Conservation (phyloP, 2,888 invertebrate species). For the Drosophila recens region DNA sequence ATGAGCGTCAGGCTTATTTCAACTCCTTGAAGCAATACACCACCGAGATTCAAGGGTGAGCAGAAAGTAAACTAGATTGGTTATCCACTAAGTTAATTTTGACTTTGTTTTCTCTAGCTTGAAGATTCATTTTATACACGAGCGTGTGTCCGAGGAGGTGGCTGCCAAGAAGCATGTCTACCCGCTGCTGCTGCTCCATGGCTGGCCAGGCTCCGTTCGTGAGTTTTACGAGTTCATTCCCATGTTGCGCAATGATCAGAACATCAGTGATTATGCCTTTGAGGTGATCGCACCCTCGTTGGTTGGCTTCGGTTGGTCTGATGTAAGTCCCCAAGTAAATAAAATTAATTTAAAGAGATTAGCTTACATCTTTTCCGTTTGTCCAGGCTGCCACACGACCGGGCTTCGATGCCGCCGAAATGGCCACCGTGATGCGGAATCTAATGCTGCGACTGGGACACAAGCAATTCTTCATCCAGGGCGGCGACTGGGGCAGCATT, state of each 20-base stretch:
- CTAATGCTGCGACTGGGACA: slow-evolving; percentile 89
- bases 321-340: slow-evolving; percentile 83
- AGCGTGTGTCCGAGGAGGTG: slow-evolving; percentile 85
- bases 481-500: slow-evolving; percentile 93
- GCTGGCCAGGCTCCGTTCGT: slow-evolving; percentile 94
- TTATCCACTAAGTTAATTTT: background rate
- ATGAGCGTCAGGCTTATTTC: slow-evolving; percentile 88
- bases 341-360: slow-evolving; percentile 11
- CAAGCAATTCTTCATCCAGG: slow-evolving; percentile 89
- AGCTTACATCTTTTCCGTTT: background rate
- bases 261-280: slow-evolving; percentile 87
- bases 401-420: slow-evolving; percentile 85
- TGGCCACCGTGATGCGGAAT: slow-evolving; percentile 87
- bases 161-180: slow-evolving; percentile 85
- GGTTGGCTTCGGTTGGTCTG: slow-evolving; percentile 90
- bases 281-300: slow-evolving; percentile 89
- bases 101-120: slow-evolving; percentile 55
- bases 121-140: slow-evolving; percentile 91
- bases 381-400: slow-evolving; percentile 75
- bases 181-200: slow-evolving; percentile 91
- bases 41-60: slow-evolving; percentile 89
- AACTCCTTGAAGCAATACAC: slow-evolving; percentile 91
- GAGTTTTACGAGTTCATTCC: slow-evolving; percentile 93
- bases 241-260: slow-evolving; percentile 86
- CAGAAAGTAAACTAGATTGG: background rate